A percentile compares a stretch with the other conserved stretches of the same genome.
Evolutionary conservation across 2,113 vertebrate species (phyloP).

Genomic region (Sprattus sprattus): DNA sequence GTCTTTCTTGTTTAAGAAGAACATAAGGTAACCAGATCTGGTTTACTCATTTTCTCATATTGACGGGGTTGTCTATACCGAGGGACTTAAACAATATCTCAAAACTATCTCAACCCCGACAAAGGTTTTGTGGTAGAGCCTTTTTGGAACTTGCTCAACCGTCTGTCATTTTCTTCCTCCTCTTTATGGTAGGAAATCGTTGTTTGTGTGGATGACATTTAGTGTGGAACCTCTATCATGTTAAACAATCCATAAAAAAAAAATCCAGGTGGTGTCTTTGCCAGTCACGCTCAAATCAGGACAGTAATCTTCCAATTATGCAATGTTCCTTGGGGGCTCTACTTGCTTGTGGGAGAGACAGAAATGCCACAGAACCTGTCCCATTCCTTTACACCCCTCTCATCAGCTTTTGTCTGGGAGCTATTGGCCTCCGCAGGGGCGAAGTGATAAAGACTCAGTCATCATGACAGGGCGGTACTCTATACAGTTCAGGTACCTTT

Average conservation of each 20-base stretch:
- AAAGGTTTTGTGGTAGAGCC: too few relatives aligned
- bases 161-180: too few relatives aligned
- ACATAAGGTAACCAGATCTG: too few relatives aligned
- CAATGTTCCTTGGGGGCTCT: not conserved
- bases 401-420: slow-evolving; percentile 36
- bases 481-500: not conserved
- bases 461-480: not conserved
- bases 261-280: not conserved
- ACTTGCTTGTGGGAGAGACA: slow-evolving; percentile 42
- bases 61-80: too few relatives aligned
- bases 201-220: not conserved
- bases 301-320: not conserved
- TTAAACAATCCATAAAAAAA: not conserved
- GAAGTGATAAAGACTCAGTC: not conserved
- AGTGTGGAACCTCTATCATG: not conserved
- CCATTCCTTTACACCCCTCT: slow-evolving; percentile 50
- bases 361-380: slow-evolving; percentile 72
- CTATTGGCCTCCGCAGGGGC: slow-evolving; percentile 18
- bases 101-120: too few relatives aligned
- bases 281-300: not conserved
- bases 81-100: too few relatives aligned
- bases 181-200: too few relatives aligned
- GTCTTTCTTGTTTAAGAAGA: too few relatives aligned
- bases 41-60: too few relatives aligned
- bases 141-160: too few relatives aligned